phyloP scores from a whole-genome alignment of 92 coral and sea anemone genomes.

The Porites divaricata region DNA sequence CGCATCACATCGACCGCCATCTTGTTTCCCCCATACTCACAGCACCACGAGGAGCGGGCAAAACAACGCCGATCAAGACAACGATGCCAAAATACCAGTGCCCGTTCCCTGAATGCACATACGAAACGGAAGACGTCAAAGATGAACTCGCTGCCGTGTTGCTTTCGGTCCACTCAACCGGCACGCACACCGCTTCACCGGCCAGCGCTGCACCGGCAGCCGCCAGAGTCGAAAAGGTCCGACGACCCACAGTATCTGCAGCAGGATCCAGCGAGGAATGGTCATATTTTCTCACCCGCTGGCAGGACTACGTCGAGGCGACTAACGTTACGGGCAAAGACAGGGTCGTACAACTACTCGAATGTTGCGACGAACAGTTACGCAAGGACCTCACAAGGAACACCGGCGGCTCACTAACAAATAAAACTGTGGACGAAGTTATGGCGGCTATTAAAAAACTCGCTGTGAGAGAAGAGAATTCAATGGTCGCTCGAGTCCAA shows the following conservation, averaged over 20 bases:
- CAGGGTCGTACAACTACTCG: slow-evolving; percentile 49
- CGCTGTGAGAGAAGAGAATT: too few species aligned
- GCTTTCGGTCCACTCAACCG: slow-evolving; percentile 45
- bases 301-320: too few species aligned
- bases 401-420: too few species aligned
- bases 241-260: slow-evolving; percentile 48
- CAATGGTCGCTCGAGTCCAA: too few species aligned
- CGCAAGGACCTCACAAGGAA: slow-evolving; percentile 67
- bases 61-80: not conserved
- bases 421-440: too few species aligned
- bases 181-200: slow-evolving; percentile 33
- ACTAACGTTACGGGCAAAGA: slow-evolving; percentile 17
- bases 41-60: too few species aligned
- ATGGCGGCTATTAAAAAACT: too few species aligned
- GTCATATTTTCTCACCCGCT: slow-evolving; percentile 66
- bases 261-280: slow-evolving; percentile 60
- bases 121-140: slow-evolving; percentile 32
- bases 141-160: slow-evolving; percentile 62
- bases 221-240: slow-evolving; percentile 47
- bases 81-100: slow-evolving; percentile 45
- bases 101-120: slow-evolving; percentile 33
- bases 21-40: too few species aligned
- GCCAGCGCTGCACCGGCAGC: slow-evolving; percentile 20
- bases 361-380: slow-evolving; percentile 68
- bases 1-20: too few species aligned